A percentile compares a stretch with the other conserved stretches of the same genome.
Evolutionary conservation across 2,888 invertebrate species (phyloP).

Genomic region (Cinara cedri): DNA sequence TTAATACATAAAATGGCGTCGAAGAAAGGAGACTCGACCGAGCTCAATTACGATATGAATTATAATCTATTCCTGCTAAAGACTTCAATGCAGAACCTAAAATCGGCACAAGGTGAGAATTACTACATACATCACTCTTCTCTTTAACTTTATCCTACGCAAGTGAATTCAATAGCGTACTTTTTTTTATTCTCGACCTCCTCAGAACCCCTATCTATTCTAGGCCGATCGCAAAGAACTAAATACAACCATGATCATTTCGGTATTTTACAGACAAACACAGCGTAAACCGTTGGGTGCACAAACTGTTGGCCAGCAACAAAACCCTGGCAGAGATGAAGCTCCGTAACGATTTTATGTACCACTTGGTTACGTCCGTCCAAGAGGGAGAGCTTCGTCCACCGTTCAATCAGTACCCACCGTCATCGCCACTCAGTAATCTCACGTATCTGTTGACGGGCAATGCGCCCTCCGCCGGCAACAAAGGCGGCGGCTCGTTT

Average conservation of each 20-base stretch:
- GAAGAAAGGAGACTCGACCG: slow-evolving; percentile 60
- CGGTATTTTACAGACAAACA: slow-evolving; percentile 63
- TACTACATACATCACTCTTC: neutral
- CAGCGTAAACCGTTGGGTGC: slow-evolving; percentile 65
- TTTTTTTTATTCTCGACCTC: neutral
- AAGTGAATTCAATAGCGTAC: too few species aligned
- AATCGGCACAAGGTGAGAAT: slow-evolving; percentile 26
- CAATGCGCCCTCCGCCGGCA: slow-evolving; percentile 52
- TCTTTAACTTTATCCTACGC: neutral
- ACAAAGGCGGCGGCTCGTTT: slow-evolving; percentile 59
- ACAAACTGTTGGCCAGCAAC: slow-evolving; percentile 65
- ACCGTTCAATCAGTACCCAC: slow-evolving; percentile 66
- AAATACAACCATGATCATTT: too few species aligned
- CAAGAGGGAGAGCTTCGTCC: slow-evolving; percentile 64
- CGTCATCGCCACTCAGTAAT: slow-evolving; percentile 63
- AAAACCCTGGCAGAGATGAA: slow-evolving; percentile 66
- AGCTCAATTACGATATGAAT: slow-evolving; percentile 67
- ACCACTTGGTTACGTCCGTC: slow-evolving; percentile 65
- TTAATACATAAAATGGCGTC: slow-evolving; percentile 21
- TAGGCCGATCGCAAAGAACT: too few species aligned
- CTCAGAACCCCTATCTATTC: neutral
- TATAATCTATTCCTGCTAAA: slow-evolving; percentile 66
- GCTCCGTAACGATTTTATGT: slow-evolving; percentile 67
- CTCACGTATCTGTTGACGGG: slow-evolving; percentile 64
- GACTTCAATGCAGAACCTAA: slow-evolving; percentile 64